phyloP scores from a whole-genome alignment of 2,797 vertebrate species.

The Gobionotothen gibberifrons region DNA sequence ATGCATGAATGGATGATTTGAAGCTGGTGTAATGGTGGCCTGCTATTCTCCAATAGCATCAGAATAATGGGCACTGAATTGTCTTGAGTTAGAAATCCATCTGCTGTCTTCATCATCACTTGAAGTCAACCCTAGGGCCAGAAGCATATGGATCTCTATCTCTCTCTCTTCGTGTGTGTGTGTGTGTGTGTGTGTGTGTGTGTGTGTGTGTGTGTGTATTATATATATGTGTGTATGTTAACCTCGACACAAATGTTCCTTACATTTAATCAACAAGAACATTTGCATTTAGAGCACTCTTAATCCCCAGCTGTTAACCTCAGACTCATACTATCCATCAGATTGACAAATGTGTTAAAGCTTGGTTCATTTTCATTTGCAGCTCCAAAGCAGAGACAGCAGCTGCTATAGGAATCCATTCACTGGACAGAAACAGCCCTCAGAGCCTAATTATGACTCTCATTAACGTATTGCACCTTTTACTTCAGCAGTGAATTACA shows the following conservation, averaged over 20 bases:
- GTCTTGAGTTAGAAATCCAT: conserved; percentile 38
- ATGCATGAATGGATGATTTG: conserved; percentile 21
- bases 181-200: conserved; percentile 6
- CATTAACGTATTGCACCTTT: conserved; percentile 44
- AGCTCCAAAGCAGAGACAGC: conserved; percentile 21
- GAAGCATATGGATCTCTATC: conserved; percentile 50
- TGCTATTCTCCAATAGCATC: conserved; percentile 36
- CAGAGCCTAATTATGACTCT: conserved; percentile 50
- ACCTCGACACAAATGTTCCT: conserved; percentile 27
- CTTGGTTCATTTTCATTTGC: conserved; percentile 31
- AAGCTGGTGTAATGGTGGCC: conserved; percentile 18
- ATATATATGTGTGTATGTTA: not conserved
- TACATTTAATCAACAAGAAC: conserved; percentile 38
- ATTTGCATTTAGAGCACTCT: conserved; percentile 65
- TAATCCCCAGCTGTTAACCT: conserved; percentile 48
- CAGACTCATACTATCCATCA: conserved; percentile 23
- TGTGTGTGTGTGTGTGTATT: conserved; percentile 6
- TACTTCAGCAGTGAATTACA: conserved; percentile 38
- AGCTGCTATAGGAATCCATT: conserved; percentile 46
- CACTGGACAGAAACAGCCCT: conserved; percentile 44
- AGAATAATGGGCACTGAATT: conserved; percentile 44
- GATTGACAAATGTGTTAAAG: conserved; percentile 32
- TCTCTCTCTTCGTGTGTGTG: conserved; percentile 5
- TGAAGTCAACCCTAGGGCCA: conserved; percentile 48
- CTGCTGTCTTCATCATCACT: conserved; percentile 56